Evolutionary conservation across 2,888 invertebrate genomes (phyloP), one percentile per base, ranked within the genome.

Genomic region (Ectropis crepuscularia): DNA sequence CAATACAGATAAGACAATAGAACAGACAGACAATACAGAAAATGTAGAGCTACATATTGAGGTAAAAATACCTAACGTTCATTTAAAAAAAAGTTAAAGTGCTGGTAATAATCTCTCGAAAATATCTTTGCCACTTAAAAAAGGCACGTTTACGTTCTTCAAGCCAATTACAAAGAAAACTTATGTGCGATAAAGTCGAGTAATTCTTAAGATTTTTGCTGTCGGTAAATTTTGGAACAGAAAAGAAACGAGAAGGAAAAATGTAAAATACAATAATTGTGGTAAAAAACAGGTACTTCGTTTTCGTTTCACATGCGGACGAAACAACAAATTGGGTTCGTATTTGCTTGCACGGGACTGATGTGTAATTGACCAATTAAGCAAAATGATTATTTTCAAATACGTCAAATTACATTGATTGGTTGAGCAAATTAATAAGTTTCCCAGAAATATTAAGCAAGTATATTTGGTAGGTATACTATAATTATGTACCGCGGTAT

Each of bases 361-460:
- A 4, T 28, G 16, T 28, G 16, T 28, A 43, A 57, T 63, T 58
- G 58, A 58, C 48, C 63, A 63, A 58, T 57, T 28, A 42, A 38
- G 39, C 43, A 48, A 42, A 45, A 53, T 43, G 39, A 60, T 61
- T 50, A 61, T 48, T 1, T 12, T 10, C 39, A 36, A 36, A 65
- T 16, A 42, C 42, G 12, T 37, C 42, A 39, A 53, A 54, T 48
- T 53, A 57, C 38, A 38, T 39, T 54, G 38, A 16, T 5, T 51
- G 6, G 6, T 6, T 49, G 6, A n/a, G 7, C 16, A 8, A 10
- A 0, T 38, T 6, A 4, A 5, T 45, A 8, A 12, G n/a, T n/a
- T n/a, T n/a, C n/a, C n/a, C n/a, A n/a, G n/a, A n/a, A n/a, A n/a
- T n/a, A n/a, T n/a, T n/a, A n/a, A n/a, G n/a, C n/a, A n/a, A n/a